phyloP scores from a whole-genome alignment of 2,888 invertebrate species.

The Macrosoma leucophasiata region DNA sequence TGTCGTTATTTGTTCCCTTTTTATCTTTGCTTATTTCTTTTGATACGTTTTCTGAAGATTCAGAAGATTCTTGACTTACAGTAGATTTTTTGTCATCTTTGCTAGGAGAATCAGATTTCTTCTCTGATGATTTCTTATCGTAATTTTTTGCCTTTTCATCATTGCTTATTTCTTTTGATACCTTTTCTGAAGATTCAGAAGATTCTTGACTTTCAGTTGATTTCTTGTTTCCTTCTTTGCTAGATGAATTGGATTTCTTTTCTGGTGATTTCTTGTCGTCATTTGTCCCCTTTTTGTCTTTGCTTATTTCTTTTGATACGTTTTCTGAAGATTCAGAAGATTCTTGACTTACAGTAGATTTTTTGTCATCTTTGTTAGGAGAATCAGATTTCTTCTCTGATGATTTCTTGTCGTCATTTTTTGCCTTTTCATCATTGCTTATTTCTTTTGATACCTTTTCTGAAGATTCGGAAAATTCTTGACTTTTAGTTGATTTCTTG shows the following conservation, averaged over 20 bases:
- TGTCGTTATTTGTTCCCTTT: too few relatives aligned
- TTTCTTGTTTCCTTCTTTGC: too few relatives aligned
- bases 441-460: too few relatives aligned
- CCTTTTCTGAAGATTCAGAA: neutral
- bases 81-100: too few relatives aligned
- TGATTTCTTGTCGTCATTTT: neutral
- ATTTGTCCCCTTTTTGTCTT: neutral
- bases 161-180: neutral
- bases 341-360: neutral
- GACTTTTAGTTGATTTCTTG: too few relatives aligned
- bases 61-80: too few relatives aligned
- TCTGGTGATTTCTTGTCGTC: neutral
- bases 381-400: neutral
- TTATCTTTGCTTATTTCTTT: too few relatives aligned
- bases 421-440: neutral
- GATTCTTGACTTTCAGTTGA: too few relatives aligned
- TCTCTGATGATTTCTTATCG: constrained; percentile 20
- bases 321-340: neutral
- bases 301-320: neutral
- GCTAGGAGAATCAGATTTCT: too few relatives aligned
- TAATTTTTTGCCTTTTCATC: neutral
- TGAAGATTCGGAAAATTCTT: too few relatives aligned
- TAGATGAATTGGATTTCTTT: too few relatives aligned
- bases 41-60: too few relatives aligned
- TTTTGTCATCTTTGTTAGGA: neutral